These are phyloP conservation scores for Torymus tubicola DNA, from an alignment of 2,888 invertebrate genomes.

Conservation along the genomic window DNA sequence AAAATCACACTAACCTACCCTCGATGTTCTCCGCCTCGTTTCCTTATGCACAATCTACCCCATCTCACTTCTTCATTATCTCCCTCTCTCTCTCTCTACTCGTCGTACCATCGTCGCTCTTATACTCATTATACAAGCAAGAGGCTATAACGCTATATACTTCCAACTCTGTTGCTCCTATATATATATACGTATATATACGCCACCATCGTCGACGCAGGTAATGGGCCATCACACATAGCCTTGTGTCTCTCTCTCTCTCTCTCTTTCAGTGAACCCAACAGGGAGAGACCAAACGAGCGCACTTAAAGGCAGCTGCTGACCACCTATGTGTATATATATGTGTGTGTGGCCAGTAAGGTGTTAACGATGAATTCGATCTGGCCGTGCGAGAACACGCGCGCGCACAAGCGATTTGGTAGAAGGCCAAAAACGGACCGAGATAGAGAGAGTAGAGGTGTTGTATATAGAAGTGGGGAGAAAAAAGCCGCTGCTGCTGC, in stretches of 20 bases:
- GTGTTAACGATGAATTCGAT: conserved; percentile 57
- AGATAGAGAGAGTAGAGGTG: not conserved
- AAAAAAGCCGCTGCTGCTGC: not conserved
- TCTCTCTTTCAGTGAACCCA: conserved; percentile 56
- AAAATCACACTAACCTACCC: no score
- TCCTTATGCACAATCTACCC: no score
- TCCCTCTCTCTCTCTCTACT: no score
- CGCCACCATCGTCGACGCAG: not conserved
- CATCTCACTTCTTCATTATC: no score
- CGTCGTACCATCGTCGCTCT: no score
- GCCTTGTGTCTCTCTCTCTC: no score
- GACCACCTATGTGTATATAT: not conserved
- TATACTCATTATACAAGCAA: no score
- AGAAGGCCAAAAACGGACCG: conserved; percentile 58
- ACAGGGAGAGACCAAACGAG: conserved; percentile 13
- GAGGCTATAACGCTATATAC: no score
- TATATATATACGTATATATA: not conserved
- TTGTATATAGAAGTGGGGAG: no score
- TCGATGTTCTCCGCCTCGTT: no score
- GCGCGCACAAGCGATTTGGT: conserved; percentile 49
- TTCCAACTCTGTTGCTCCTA: no score
- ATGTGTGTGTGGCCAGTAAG: conserved; percentile 29
- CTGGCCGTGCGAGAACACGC: not conserved
- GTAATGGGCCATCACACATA: conserved; percentile 27
- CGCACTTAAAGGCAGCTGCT: not conserved